Evolutionary conservation across 2,113 vertebrate species (phyloP).

Genomic region (Grus americana): DNA sequence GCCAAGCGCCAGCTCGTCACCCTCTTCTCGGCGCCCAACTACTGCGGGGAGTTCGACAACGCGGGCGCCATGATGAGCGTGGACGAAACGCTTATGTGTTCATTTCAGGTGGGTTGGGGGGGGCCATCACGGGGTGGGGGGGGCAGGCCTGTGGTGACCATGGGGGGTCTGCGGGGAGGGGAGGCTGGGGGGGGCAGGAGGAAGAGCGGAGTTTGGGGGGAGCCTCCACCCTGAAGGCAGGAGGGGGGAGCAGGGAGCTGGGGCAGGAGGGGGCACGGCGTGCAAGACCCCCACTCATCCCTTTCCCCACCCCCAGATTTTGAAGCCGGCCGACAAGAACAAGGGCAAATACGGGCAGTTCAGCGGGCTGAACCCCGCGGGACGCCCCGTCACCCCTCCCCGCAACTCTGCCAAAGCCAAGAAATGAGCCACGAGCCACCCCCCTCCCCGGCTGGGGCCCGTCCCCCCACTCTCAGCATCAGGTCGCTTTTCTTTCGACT

Average conservation of each 20-base stretch:
- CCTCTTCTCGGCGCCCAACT: slow-evolving; percentile 96
- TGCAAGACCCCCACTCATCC: neutral
- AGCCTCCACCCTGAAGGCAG: neutral
- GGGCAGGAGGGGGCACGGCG: rapidly evolving
- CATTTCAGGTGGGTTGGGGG: slow-evolving; percentile 85
- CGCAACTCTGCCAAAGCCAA: slow-evolving; percentile 96
- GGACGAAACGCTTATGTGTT: slow-evolving; percentile 96
- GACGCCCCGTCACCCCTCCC: slow-evolving; percentile 92
- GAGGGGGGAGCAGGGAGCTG: no score
- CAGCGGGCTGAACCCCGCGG: slow-evolving; percentile 85
- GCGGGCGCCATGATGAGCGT: slow-evolving; percentile 98
- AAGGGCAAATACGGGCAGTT: slow-evolving; percentile 90
- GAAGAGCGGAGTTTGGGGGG: neutral
- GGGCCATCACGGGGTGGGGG: no score
- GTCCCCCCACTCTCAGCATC: neutral
- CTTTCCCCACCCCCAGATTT: slow-evolving; percentile 77
- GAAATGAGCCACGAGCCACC: slow-evolving; percentile 80
- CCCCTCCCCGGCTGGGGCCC: neutral
- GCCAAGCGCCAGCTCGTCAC: slow-evolving; percentile 95
- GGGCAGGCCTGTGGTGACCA: no score
- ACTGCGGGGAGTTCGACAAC: slow-evolving; percentile 97
- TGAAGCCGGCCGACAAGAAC: slow-evolving; percentile 97
- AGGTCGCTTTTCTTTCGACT: slow-evolving; percentile 31
- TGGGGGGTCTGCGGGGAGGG: neutral
- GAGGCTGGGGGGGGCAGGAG: no score